Percentiles rank a stretch among this genome's conserved stretches.
Evolutionary conservation across 2,888 invertebrate genomes (phyloP).

Genomic region (Cephus pygmeus): DNA sequence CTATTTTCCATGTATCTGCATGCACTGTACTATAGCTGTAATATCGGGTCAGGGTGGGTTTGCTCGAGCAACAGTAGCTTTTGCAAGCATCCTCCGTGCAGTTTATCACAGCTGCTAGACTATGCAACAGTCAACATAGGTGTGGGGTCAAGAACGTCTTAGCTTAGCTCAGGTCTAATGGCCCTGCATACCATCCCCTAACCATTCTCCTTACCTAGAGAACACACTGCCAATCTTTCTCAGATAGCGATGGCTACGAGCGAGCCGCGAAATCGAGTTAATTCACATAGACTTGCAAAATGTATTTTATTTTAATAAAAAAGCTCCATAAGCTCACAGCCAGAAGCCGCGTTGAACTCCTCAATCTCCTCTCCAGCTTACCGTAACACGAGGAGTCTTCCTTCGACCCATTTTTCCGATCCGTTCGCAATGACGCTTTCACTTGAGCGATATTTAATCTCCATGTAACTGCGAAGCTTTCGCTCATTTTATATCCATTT

Average conservation of each 20-base stretch:
- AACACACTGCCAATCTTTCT: not conserved
- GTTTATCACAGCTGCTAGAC: constrained; percentile 3
- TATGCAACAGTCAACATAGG: constrained; percentile 7
- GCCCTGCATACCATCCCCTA: constrained; percentile 1
- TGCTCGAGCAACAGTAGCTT: not conserved
- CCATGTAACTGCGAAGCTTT: not conserved
- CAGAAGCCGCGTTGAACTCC: not conserved
- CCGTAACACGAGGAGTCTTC: not conserved
- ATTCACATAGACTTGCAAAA: not conserved
- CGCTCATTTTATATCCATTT: not conserved
- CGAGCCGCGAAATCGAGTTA: not conserved
- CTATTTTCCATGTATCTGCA: not conserved
- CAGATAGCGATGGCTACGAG: not conserved
- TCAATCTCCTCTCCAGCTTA: not conserved
- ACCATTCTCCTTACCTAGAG: not conserved
- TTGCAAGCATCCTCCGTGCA: not conserved
- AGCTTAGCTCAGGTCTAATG: constrained; percentile 3
- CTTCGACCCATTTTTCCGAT: not conserved
- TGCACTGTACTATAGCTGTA: not conserved
- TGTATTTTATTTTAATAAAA: not conserved
- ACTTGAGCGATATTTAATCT: not conserved
- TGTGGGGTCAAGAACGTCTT: constrained; percentile 5
- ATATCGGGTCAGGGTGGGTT: not conserved
- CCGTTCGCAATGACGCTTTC: too few species aligned
- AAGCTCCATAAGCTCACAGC: not conserved